Base-by-base conservation (phyloP, 2,888 invertebrate species). In the Apoderus coryli region DNA sequence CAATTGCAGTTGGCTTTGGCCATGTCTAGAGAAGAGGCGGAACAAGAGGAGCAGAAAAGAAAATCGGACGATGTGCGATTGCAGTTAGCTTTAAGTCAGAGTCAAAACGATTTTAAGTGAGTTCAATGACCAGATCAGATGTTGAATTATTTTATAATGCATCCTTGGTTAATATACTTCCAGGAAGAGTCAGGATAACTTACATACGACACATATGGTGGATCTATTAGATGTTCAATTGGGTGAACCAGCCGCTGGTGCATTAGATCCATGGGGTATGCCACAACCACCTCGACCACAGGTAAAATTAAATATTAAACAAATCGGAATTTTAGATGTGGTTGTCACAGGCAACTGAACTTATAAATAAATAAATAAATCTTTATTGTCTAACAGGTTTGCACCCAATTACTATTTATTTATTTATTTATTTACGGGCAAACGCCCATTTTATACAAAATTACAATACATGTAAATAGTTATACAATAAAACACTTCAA, bases 11-110 rank as follows among this genome's bases (percentile, higher is more conserved):
- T 98, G 50, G 98, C 98, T 27, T 68, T 98, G 54, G 98, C 96
- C 32, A 93, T 98, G 88, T 90, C 90, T 27, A 76, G 93, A 39
- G 98, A 98, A 61, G 98, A 98, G 64, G 93, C 93, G 15, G 96
- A 98, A 53, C 81, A 90, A 46, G 93, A 95, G 57, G 90, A 93
- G 61, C 78, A 89, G 44, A 75, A 89, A 53, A 67, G 89, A 35
- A 78, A 92, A 41, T 88, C 88, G 44, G 96, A 98, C 59, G 95
- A 96, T 61, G 89, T 95, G 40, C 72, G 95, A 41, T 69, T 98
- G 44, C 93, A 95, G 63, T 68, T 98, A 58, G 95, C 93, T 22
- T 67, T 96, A 44, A 70, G 69, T 39, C 90, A 95, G 64, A 90
- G 89, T 59, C 84, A 89, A 61, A 79, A 88, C 56, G 89, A 89